Conservation (phyloP, 1,140 invertebrate genomes). For the Aphaenogaster floridana region DNA sequence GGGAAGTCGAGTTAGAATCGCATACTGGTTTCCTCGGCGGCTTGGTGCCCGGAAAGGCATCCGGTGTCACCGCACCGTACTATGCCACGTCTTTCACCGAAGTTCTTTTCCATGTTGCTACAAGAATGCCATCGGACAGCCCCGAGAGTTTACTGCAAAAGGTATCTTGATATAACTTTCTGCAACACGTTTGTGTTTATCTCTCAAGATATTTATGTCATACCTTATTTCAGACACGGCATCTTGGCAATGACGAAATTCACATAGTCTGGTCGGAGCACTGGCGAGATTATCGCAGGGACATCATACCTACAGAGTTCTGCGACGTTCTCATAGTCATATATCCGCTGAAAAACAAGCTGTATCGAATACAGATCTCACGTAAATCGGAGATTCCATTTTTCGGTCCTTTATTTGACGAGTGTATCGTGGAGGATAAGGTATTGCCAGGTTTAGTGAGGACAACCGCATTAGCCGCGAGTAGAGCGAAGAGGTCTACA, state of each 20-base stretch:
- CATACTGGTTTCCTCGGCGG: conserved; percentile 99
- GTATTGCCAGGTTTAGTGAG: conserved; percentile 96
- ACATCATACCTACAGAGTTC: conserved; percentile 99
- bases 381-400: conserved; percentile 92
- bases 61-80: conserved; percentile 97
- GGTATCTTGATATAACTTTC: conserved; percentile 85
- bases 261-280: conserved; percentile 99
- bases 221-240: conserved; percentile 91
- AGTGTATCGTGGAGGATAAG: conserved; percentile 94
- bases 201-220: neutral
- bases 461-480: conserved; percentile 96
- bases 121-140: conserved; percentile 96
- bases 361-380: conserved; percentile 84
- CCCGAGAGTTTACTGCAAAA: conserved; percentile 96
- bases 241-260: conserved; percentile 99
- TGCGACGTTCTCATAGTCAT: conserved; percentile 99
- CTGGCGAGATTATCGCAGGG: conserved; percentile 96
- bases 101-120: conserved; percentile 98
- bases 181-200: neutral
- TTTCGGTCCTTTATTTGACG: conserved; percentile 98
- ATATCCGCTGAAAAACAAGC: conserved; percentile 94
- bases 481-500: conserved; percentile 95
- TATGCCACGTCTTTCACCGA: conserved; percentile 96
- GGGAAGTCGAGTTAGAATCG: conserved; percentile 98
- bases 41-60: conserved; percentile 95